Conservation (phyloP, 2,113 vertebrate genomes). For the Ceyx margarethae region DNA sequence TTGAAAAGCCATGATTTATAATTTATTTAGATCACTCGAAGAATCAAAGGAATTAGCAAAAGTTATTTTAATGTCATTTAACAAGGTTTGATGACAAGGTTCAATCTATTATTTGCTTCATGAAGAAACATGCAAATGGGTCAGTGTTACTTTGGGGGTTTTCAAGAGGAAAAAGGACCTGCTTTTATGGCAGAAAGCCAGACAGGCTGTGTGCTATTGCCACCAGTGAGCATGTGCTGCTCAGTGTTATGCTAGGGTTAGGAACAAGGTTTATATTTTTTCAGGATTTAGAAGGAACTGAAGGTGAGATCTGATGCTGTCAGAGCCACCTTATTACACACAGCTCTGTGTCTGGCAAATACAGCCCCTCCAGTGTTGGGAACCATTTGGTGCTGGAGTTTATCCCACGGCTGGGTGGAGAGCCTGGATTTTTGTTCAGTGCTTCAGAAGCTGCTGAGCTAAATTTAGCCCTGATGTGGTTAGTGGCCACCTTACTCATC, state of each 20-base stretch:
- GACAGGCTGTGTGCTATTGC: fast-evolving
- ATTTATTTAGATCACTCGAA: not conserved
- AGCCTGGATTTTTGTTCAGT: not conserved
- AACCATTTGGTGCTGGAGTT: not conserved
- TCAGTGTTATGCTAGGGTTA: not conserved
- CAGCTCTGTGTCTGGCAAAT: not conserved
- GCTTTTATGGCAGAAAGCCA: not conserved
- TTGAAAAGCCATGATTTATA: not conserved
- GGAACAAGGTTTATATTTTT: not conserved
- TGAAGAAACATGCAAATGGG: not conserved
- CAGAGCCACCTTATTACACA: not conserved
- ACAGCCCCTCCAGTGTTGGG: not conserved
- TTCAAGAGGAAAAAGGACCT: not conserved
- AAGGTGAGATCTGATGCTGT: not conserved
- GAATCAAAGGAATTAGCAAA: not conserved
- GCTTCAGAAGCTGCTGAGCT: not conserved
- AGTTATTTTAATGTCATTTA: not conserved
- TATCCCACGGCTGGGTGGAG: not conserved
- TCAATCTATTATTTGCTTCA: not conserved
- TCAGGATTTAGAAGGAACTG: not conserved
- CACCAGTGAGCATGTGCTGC: not conserved
- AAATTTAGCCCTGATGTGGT: not conserved
- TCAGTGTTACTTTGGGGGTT: not conserved
- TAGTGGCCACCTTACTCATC: not conserved
- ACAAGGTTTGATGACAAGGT: not conserved